phyloP scores from a whole-genome alignment of 2,888 invertebrate genomes.

The Sinopyrophorus schimmeli region DNA sequence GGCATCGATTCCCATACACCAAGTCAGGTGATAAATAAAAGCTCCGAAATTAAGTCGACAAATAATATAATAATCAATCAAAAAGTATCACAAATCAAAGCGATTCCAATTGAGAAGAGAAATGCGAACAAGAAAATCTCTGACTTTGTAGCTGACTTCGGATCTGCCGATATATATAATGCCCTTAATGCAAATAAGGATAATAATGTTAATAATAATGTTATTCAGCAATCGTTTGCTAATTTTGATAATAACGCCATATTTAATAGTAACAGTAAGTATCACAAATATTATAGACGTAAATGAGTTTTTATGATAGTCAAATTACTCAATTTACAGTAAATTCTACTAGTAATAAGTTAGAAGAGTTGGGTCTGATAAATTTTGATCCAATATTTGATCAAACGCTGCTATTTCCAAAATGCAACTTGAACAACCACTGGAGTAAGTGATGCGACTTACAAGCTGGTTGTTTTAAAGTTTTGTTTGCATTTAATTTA shows the following conservation, averaged over 20 bases:
- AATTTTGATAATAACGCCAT: slow-evolving; percentile 75
- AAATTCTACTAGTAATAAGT: slow-evolving; percentile 16
- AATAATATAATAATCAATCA: slow-evolving; percentile 18
- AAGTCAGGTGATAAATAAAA: slow-evolving; percentile 13
- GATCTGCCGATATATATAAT: slow-evolving; percentile 72
- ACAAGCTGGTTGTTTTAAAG: slow-evolving; percentile 16
- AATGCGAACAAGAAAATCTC: slow-evolving; percentile 28
- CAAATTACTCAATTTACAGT: slow-evolving; percentile 13
- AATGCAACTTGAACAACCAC: slow-evolving; percentile 48
- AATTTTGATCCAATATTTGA: slow-evolving; percentile 45
- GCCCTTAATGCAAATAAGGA: slow-evolving; percentile 49
- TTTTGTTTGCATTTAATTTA: too few relatives aligned
- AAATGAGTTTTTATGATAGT: background rate
- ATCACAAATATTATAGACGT: slow-evolving; percentile 2
- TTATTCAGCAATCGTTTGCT: slow-evolving; percentile 59
- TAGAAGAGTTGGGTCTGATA: slow-evolving; percentile 49
- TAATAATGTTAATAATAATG: slow-evolving; percentile 35
- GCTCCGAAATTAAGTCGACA: slow-evolving; percentile 24
- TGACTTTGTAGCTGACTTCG: slow-evolving; percentile 71
- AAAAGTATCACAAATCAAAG: too few relatives aligned
- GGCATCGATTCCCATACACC: slow-evolving; percentile 15
- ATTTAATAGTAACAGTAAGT: slow-evolving; percentile 61
- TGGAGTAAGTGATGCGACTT: slow-evolving; percentile 49
- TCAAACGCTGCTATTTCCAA: slow-evolving; percentile 52
- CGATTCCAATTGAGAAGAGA: slow-evolving; percentile 27